Base-by-base conservation (phyloP, 2,113 vertebrate genomes). In the Perca fluviatilis region DNA sequence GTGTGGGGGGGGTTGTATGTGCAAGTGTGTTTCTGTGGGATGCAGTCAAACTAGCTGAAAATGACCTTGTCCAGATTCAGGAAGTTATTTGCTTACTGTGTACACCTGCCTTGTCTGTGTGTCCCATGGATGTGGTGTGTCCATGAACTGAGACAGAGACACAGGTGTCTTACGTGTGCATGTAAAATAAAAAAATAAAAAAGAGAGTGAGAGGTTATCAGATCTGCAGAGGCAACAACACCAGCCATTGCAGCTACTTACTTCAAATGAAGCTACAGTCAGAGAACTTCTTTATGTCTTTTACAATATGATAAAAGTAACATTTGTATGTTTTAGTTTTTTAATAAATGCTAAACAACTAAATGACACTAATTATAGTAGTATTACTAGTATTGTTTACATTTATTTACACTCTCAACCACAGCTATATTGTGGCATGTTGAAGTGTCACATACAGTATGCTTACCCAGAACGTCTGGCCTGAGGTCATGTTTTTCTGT, bases 31-130 rank as follows among this genome's bases (percentile, higher is more conserved):
- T 27, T 51, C 8, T 74, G 21, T 58, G 15, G 16, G 12, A 54
- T 60, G n/a, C 18, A 53, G 46, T 19, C 36, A 62, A 4, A 47
- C 3, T 11, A 54, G 23, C 51, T n/a, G 23, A 58, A 72, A 72
- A 60, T 2, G 30, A 70, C 23, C 10, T 12, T 63, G 13, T 58
- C 27, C 65, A 73, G 33, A 68, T 21, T 70, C 36, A 67, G 25
- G 27, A 82, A 33, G 14, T 4, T 57, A 65, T 76, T 85, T 93
- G 19, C n/a, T 82, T 80, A 33, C 19, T 33, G 5, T 36, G 27
- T 47, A 14, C 25, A 75, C 70, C 19, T 65, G 53, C 1, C 19
- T 14, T 1, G 36, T 46, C 56, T 51, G 14, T 43, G 36, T 62
- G 10, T 36, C 15, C 23, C 40, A 43, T 43, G 40, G 40, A 43